Evolutionary conservation across 2,888 invertebrate genomes (phyloP), one percentile per base, ranked within the genome.

Genomic region (Phalera bucephala): DNA sequence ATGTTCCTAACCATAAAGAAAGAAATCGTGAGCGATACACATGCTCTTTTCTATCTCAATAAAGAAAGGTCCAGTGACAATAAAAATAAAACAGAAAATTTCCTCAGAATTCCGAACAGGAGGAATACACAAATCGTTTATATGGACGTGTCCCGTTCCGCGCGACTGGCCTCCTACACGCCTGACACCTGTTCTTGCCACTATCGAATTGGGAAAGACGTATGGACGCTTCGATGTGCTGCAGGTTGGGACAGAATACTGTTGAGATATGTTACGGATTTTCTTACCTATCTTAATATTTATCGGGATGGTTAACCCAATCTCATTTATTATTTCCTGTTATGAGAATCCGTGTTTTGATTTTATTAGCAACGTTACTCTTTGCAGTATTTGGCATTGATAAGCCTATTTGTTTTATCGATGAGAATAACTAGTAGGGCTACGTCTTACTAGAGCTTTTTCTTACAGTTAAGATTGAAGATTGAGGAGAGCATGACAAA

Each of bases 111-210:
- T 63, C 54, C 61, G 45, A 50, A 40, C 34, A 45, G 47, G 28
- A 15, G 52, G 54, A 49, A 60, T 59, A 66, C 67, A 70, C 70
- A 72, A 75, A 69, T 72, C 62, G 69, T 62, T 59, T 62, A 52
- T 56, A 61, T 57, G 57, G 59, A 61, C 53, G 51, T 58, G 63
- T 63, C 57, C 55, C 54, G 61, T 58, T 64, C 52, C 52, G 52
- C 52, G 36, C 63, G 55, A 56, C 56, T 57, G 62, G 53, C 26
- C 45, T 26, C 51, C 51, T 58, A 52, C 56, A 53, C 56, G 53
- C 39, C 63, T 60, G 76, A 76, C 77, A 80, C 78, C 77, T 78
- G 79, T 69, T 68, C 60, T 54, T 64, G 69, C 68, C 68, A 66
- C 58, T 55, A 62, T 64, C 58, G 67, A 76, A 68, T 69, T 69